Percentiles rank a stretch among this genome's conserved stretches.
Evolutionary conservation across 2,113 vertebrate genomes (phyloP).

Genomic region (Ovibos moschatus): DNA sequence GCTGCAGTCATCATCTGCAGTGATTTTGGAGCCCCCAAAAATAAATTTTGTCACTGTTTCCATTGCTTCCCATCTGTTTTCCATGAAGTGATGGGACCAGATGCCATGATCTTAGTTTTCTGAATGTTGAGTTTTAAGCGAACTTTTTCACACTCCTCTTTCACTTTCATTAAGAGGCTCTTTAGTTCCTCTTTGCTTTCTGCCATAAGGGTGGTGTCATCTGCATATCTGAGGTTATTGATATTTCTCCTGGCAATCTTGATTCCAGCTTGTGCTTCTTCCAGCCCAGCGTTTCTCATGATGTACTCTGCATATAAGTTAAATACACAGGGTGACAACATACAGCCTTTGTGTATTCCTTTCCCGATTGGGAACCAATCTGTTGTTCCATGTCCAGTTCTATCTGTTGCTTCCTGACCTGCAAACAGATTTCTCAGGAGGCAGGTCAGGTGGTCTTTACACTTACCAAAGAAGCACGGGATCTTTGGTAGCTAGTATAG

Average conservation of each 20-base stretch:
- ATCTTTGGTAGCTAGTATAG: neutral
- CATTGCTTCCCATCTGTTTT: neutral
- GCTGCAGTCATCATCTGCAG: neutral
- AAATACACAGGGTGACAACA: neutral
- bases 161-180: neutral
- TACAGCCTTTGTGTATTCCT: neutral
- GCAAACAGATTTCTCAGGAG: neutral
- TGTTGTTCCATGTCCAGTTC: neutral
- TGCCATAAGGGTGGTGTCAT: neutral
- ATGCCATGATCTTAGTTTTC: neutral
- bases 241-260: neutral
- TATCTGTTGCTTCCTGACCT: neutral
- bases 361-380: fast-evolving
- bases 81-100: neutral
- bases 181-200: neutral
- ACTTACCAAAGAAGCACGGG: neutral
- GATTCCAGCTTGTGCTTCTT: neutral
- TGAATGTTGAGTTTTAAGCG: neutral
- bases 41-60: neutral
- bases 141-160: neutral
- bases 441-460: neutral
- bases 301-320: neutral
- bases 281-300: neutral
- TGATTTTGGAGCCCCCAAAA: fast-evolving
- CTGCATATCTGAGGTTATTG: neutral